These are phyloP conservation scores for Colletes gigas DNA, from an alignment of 1,140 invertebrate genomes.

Conservation along the genomic window DNA sequence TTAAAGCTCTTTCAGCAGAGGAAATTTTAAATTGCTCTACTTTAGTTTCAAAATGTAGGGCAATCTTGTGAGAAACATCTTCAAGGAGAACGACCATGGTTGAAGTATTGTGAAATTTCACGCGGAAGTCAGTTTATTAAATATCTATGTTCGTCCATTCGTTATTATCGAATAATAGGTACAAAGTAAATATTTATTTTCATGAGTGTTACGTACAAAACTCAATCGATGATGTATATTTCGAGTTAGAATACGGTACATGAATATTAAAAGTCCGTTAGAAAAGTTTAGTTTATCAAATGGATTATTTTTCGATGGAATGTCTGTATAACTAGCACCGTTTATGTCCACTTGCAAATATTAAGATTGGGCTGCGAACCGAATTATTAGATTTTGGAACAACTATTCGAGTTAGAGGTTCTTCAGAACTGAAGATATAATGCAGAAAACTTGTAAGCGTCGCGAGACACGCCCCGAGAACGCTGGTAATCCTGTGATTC, in stretches of 20 bases:
- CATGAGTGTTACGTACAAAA: too few relatives aligned
- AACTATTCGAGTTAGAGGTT: background rate
- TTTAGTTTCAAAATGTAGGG: background rate
- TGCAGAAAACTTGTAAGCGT: conserved; percentile 62
- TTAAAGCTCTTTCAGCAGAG: background rate
- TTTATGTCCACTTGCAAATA: background rate
- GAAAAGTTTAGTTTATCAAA: too few relatives aligned
- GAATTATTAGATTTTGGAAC: background rate
- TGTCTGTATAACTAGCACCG: background rate
- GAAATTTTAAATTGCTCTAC: background rate
- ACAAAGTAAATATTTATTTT: too few relatives aligned
- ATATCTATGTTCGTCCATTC: too few relatives aligned
- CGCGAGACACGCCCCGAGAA: conserved; percentile 40
- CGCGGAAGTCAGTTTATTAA: too few relatives aligned
- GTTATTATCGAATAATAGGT: too few relatives aligned
- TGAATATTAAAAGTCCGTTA: too few relatives aligned
- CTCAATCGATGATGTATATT: too few relatives aligned
- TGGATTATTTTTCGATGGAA: too few relatives aligned
- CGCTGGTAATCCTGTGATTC: conserved; percentile 71
- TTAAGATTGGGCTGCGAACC: background rate
- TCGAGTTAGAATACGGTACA: too few relatives aligned
- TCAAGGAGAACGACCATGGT: too few relatives aligned
- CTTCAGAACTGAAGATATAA: conserved; percentile 68
- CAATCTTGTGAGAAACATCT: background rate
- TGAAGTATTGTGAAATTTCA: too few relatives aligned